Conservation (phyloP, 2,888 invertebrate species). For the Masnerella sp. region DNA sequence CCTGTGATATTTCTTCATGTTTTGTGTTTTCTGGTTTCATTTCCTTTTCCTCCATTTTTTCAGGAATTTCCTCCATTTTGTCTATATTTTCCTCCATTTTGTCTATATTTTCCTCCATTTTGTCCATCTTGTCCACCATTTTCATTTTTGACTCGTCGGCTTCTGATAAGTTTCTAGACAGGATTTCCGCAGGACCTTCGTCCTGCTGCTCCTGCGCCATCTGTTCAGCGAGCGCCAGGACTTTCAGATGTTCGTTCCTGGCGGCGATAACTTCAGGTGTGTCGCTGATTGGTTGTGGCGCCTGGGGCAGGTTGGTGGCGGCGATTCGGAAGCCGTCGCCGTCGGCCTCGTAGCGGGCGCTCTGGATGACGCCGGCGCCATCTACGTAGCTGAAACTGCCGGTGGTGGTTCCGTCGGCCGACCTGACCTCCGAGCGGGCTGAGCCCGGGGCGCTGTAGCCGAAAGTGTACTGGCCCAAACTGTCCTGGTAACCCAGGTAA, state of each 20-base stretch:
- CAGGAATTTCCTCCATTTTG: too few species aligned
- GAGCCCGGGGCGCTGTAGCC: conserved; percentile 74
- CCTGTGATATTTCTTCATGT: too few species aligned
- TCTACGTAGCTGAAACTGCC: conserved; percentile 78
- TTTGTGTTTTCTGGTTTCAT: too few species aligned
- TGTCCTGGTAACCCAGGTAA: conserved; percentile 74
- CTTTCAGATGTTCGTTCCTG: conserved; percentile 72
- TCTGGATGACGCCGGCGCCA: conserved; percentile 76
- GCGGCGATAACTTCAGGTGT: conserved; percentile 77
- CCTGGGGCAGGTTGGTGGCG: conserved; percentile 77
- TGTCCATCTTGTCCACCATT: too few species aligned
- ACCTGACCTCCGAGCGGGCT: conserved; percentile 74
- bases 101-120: too few species aligned
- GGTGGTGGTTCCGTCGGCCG: conserved; percentile 75
- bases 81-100: too few species aligned
- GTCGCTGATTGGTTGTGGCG: conserved; percentile 70
- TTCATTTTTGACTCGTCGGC: too few species aligned
- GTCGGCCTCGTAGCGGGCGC: conserved; percentile 77
- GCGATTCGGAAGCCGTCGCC: conserved; percentile 77
- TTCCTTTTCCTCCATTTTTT: too few species aligned
- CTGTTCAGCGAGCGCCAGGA: conserved; percentile 71
- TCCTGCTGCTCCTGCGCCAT: conserved; percentile 48
- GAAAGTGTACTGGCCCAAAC: conserved; percentile 76
- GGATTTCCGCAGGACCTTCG: too few species aligned
- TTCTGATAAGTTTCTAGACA: too few species aligned